A percentile compares a stretch with the other conserved stretches of the same genome.
These are phyloP conservation scores for Antechinus flavipes DNA, from an alignment of 2,113 vertebrate species.

Conservation along the genomic window DNA sequence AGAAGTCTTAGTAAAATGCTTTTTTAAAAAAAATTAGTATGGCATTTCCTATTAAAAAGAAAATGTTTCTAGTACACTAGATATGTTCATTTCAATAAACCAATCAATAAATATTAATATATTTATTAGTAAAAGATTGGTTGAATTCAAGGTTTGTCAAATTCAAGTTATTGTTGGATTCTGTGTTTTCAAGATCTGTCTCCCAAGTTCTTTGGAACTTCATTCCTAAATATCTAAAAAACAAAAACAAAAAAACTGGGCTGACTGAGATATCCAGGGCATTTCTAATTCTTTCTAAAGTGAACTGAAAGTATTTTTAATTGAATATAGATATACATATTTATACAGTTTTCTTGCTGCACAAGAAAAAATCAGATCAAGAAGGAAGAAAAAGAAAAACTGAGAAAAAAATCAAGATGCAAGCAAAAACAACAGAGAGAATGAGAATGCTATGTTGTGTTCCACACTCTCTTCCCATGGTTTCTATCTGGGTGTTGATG, in stretches of 20 bases:
- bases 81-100: neutral
- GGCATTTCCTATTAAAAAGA: neutral
- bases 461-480: too few relatives aligned
- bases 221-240: neutral
- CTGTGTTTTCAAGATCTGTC: neutral
- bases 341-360: too few relatives aligned
- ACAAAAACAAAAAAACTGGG: neutral
- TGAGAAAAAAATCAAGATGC: too few relatives aligned
- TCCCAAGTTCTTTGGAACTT: neutral
- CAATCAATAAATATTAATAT: neutral
- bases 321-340: too few relatives aligned
- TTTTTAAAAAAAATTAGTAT: neutral
- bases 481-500: too few relatives aligned
- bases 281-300: neutral
- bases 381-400: too few relatives aligned
- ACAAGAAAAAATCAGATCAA: too few relatives aligned
- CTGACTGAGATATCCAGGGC: neutral
- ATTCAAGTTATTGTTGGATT: neutral
- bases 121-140: neutral
- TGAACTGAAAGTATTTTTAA: too few relatives aligned
- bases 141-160: neutral
- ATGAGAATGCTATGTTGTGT: too few relatives aligned
- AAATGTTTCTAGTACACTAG: neutral
- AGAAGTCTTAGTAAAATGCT: neutral
- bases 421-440: too few relatives aligned